Percentiles rank a stretch among this genome's conserved stretches.
Evolutionary conservation across 2,888 invertebrate genomes (phyloP).

Genomic region (Congeria kusceri): DNA sequence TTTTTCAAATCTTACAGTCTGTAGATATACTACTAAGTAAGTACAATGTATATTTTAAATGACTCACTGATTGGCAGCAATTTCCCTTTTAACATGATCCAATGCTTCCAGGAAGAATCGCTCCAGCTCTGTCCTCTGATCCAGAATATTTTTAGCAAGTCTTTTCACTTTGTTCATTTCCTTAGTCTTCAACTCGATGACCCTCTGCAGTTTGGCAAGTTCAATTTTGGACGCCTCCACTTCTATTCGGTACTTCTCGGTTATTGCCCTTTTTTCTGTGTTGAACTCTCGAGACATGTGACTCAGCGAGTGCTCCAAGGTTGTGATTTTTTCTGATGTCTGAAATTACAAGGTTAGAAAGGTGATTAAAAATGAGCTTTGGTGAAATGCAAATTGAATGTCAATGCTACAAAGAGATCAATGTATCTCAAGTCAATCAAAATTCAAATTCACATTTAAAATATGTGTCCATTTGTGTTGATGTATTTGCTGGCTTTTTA

Average conservation of each 20-base stretch:
- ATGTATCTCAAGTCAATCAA: too few relatives aligned
- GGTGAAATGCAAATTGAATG: too few relatives aligned
- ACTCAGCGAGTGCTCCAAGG: constrained; percentile 83
- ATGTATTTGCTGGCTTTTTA: too few relatives aligned
- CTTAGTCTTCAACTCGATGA: constrained; percentile 83
- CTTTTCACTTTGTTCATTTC: constrained; percentile 85
- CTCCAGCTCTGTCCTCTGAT: constrained; percentile 85
- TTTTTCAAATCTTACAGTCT: too few relatives aligned
- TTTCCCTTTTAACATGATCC: constrained; percentile 83
- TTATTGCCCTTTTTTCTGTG: constrained; percentile 74
- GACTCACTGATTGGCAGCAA: constrained; percentile 83
- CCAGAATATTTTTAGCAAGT: constrained; percentile 84
- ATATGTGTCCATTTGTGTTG: too few relatives aligned
- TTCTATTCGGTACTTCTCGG: constrained; percentile 74
- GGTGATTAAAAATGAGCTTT: too few relatives aligned
- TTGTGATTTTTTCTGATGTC: constrained; percentile 82
- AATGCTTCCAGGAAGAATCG: constrained; percentile 84
- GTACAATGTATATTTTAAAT: too few relatives aligned
- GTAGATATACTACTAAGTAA: too few relatives aligned
- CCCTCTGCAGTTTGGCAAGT: constrained; percentile 82
- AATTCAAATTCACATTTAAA: too few relatives aligned
- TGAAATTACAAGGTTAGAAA: constrained; percentile 53
- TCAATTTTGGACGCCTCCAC: constrained; percentile 81
- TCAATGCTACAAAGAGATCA: too few relatives aligned
- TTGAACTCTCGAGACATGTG: constrained; percentile 84